Base-by-base conservation (phyloP, 2,888 invertebrate genomes). In the Lepetodrilus schrolli region DNA sequence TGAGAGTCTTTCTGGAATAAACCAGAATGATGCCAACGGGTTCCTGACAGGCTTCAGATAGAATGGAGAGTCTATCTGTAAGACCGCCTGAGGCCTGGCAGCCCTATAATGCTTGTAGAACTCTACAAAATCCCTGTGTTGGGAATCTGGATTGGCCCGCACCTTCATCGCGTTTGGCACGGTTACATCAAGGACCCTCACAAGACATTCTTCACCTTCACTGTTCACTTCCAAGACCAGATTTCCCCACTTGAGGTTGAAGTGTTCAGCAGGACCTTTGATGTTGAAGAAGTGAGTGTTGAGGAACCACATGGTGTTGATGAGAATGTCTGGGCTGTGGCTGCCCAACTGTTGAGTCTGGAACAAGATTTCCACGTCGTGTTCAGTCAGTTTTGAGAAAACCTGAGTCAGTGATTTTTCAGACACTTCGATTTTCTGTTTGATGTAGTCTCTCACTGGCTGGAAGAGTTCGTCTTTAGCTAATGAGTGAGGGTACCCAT, bases 221-320 rank as follows among this genome's bases (percentile, higher is more conserved):
- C 5, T 17, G 7, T 23, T 58, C 17, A n/a, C 5, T n/a, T 8
- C 34, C 21, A 58, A 34, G n/a, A 30, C 34, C 13, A 58, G 26
- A 17, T 58, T 17, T 17, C 58, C 58, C 58, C 58, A 58, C 17
- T 58, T 58, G 30, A 58, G 7, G 58, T 58, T 34, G 13, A 58
- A 17, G 34, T 58, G 30, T 8, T 30, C 10, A 34, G 58, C 58
- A 4, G 58, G 58, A 4, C 58, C 58, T 17, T 30, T 10, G 34
- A 58, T 8, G 23, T 30, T 30, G 5, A 58, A 58, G 34, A n/a
- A 34, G 7, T 58, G 26, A 0, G 58, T 26, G 34, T 58, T 58
- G 8, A 58, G 13, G 21, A 58, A 13, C 58, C 58, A 58, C 58
- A 58, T 58, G 10, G 26, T 58, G 34, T 58, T 58, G 26, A 30